These are phyloP conservation scores for Diaphora mendica DNA, from an alignment of 2,888 invertebrate genomes.

Conservation along the genomic window DNA sequence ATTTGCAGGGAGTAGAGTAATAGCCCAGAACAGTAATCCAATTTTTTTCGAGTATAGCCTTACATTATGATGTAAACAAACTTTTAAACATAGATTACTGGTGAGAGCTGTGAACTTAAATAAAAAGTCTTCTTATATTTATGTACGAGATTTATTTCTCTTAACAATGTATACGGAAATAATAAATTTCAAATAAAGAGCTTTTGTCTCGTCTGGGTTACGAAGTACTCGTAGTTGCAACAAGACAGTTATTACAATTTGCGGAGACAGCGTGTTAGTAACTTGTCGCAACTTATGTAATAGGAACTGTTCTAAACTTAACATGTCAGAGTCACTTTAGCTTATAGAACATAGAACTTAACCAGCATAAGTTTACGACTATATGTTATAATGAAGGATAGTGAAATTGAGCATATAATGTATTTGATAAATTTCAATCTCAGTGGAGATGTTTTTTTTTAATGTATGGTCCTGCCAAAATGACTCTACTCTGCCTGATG, in stretches of 20 bases:
- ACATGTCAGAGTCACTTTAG: not conserved
- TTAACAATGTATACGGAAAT: slow-evolving; percentile 13
- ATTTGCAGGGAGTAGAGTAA: not conserved
- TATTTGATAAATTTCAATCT: not conserved
- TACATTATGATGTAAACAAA: not conserved
- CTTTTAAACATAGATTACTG: not conserved
- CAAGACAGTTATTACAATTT: slow-evolving; percentile 22
- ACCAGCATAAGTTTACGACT: not conserved
- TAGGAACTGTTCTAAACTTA: not conserved
- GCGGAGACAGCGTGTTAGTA: slow-evolving; percentile 17
- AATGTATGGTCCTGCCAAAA: too few species aligned
- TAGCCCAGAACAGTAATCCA: too few species aligned
- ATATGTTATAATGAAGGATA: not conserved
- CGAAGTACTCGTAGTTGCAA: slow-evolving; percentile 13
- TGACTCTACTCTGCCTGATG: too few species aligned
- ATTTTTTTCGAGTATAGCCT: not conserved
- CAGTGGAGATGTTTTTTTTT: not conserved
- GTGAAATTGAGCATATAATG: not conserved
- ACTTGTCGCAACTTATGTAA: slow-evolving; percentile 11
- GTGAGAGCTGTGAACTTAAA: not conserved
- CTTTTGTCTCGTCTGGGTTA: slow-evolving; percentile 6
- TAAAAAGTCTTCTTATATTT: not conserved
- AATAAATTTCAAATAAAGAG: slow-evolving; percentile 8
- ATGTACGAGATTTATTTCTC: not conserved
- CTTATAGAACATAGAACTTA: not conserved